Base-by-base conservation (phyloP, 1,140 invertebrate genomes). In the Dryas iulia region DNA sequence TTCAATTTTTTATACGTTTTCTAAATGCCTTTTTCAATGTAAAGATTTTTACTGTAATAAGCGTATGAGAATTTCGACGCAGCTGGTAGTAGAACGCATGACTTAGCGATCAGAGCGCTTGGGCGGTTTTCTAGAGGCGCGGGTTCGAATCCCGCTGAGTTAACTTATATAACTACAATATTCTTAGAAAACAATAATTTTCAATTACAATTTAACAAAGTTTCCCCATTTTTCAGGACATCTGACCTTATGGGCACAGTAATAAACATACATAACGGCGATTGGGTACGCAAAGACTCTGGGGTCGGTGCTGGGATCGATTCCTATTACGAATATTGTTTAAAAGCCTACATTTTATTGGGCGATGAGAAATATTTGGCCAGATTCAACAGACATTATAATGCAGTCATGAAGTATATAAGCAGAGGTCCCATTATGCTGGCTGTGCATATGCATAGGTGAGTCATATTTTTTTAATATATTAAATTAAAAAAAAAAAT, bases 291-390 rank as follows among this genome's bases (percentile, higher is more conserved):
- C 23, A 94, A 98, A 84, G 98, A 99, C 87, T 97, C 97, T 26
- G 98, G 98, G 2, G 98, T 99, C 18, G 99, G 99, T n/a, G 99
- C 98, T 39, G 98, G 99, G 8, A 99, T 99, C 74, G 98, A 99
- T 90, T 99, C 98, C 0, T 99, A 99, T 88, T 99, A 99, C 88
- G 98, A 99, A 90, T 99, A 99, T 90, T 97, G 98, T 74, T 94
- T 99, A 14, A 99, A 99, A 91, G 98, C 98, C 0, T 97, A 97
- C 79, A 96, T 97, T 73, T 92, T 97, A 69, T 91, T 97, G 1
- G 96, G 98, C 91, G 84, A 98, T 95, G 94, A 98, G 95, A 96
- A 96, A 73, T 99, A 99, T 92, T 92, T 99, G 68, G 95, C 96
- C 23, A 93, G 98, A 66, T 99, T 99, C 87, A 98, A 98, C 86